Conservation (phyloP, 2,888 invertebrate genomes). For the Brachyptera risi region DNA sequence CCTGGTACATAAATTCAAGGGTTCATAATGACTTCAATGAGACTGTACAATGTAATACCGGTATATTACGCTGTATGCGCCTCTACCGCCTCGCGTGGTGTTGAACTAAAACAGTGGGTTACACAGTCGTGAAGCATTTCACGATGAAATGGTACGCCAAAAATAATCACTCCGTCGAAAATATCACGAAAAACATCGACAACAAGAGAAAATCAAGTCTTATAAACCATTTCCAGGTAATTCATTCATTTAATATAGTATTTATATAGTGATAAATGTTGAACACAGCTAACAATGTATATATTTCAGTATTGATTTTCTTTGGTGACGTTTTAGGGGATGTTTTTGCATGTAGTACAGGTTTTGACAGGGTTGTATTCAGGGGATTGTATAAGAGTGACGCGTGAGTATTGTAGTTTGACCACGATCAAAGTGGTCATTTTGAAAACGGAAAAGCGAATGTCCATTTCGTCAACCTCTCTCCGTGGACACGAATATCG, state of each 20-base stretch:
- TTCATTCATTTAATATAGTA: too few relatives aligned
- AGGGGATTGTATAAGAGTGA: too few relatives aligned
- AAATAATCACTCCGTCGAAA: neutral
- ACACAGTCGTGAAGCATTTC: neutral
- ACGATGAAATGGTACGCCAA: neutral
- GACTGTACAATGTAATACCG: too few relatives aligned
- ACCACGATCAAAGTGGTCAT: conserved; percentile 11
- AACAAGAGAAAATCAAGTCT: neutral
- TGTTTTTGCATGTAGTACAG: neutral
- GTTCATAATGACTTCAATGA: too few relatives aligned
- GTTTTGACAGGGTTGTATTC: too few relatives aligned
- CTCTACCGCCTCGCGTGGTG: neutral
- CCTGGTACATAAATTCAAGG: too few relatives aligned
- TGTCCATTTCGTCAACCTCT: conserved; percentile 7
- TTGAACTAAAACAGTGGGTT: neutral
- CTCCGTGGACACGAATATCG: neutral
- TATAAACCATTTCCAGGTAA: neutral
- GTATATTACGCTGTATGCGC: too few relatives aligned
- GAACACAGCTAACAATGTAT: neutral
- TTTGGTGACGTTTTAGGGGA: neutral
- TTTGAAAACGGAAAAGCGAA: neutral
- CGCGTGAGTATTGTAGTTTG: conserved; percentile 1
- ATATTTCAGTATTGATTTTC: neutral
- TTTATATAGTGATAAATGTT: neutral
- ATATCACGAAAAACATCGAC: neutral